Percentiles rank a stretch among this genome's conserved stretches.
These are phyloP conservation scores for Diplodus sargus DNA, from an alignment of 2,797 vertebrate genomes.

Conservation along the genomic window DNA sequence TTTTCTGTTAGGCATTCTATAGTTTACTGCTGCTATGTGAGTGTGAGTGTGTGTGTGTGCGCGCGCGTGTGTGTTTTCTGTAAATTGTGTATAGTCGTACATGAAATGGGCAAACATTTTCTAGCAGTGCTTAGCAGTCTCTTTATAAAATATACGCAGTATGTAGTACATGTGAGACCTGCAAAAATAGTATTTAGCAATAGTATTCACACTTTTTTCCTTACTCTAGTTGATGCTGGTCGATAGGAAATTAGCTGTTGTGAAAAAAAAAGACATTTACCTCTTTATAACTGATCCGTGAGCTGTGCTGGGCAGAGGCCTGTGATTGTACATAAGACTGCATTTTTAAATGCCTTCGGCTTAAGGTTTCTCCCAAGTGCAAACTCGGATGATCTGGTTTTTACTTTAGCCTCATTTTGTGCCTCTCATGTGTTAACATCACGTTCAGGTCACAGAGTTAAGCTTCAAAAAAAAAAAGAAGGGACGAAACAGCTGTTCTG, in stretches of 20 bases:
- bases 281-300: conserved; percentile 71
- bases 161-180: conserved; percentile 68
- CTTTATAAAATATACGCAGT: conserved; percentile 71
- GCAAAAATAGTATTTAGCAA: conserved; percentile 83
- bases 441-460: conserved; percentile 8
- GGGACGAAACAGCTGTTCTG: neutral
- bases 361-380: conserved; percentile 65
- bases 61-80: conserved; percentile 45
- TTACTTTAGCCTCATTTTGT: conserved; percentile 41
- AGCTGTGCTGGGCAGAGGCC: conserved; percentile 75
- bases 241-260: conserved; percentile 75
- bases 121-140: conserved; percentile 71
- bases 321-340: conserved; percentile 74
- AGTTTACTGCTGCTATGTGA: conserved; percentile 65
- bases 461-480: neutral
- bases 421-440: conserved; percentile 32
- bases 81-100: conserved; percentile 59
- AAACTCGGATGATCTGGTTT: conserved; percentile 64
- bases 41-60: conserved; percentile 1
- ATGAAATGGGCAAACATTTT: conserved; percentile 64
- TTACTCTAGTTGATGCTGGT: conserved; percentile 75
- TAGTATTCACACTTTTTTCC: conserved; percentile 81
- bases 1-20: conserved; percentile 53
- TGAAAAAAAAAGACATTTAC: conserved; percentile 80
- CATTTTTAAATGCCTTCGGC: conserved; percentile 68